These are phyloP conservation scores for Philypnodon macrostomus DNA, from an alignment of 2,797 vertebrate genomes.

Conservation along the genomic window DNA sequence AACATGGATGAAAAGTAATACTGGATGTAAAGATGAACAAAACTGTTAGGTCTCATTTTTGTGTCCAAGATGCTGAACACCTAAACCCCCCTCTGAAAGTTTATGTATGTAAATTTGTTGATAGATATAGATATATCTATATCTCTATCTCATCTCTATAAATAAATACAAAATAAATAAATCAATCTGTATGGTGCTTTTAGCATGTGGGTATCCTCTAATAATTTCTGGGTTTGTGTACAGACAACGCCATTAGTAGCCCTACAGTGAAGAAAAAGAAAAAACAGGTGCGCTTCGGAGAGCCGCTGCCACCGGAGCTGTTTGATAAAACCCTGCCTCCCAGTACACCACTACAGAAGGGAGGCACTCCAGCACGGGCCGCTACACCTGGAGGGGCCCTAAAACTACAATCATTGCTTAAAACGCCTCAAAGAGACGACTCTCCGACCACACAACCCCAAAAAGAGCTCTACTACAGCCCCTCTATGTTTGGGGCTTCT, in stretches of 20 bases:
- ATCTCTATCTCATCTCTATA: too few species aligned
- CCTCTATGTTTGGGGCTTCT: constrained; percentile 48
- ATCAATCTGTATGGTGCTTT: too few species aligned
- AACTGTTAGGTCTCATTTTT: too few species aligned
- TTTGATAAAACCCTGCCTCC: constrained; percentile 79
- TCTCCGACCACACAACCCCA: constrained; percentile 17
- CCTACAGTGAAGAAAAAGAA: constrained; percentile 44
- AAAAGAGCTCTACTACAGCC: constrained; percentile 50
- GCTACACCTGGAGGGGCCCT: constrained; percentile 43
- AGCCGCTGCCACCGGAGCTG: constrained; percentile 74
- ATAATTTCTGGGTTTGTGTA: constrained; percentile 37
- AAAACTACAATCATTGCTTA: constrained; percentile 63
- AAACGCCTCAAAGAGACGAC: constrained; percentile 68
- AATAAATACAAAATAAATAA: too few species aligned
- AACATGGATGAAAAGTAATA: too few species aligned
- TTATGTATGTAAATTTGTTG: too few species aligned
- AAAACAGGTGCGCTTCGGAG: constrained; percentile 76
- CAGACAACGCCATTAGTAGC: background rate
- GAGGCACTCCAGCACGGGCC: constrained; percentile 56
- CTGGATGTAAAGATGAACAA: too few species aligned
- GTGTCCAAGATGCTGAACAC: too few species aligned
- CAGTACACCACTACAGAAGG: constrained; percentile 76
- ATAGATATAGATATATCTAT: too few species aligned
- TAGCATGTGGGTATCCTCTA: background rate
- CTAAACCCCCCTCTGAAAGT: too few species aligned